phyloP scores from a whole-genome alignment of 2,113 vertebrate genomes.

The Myotis davidii region DNA sequence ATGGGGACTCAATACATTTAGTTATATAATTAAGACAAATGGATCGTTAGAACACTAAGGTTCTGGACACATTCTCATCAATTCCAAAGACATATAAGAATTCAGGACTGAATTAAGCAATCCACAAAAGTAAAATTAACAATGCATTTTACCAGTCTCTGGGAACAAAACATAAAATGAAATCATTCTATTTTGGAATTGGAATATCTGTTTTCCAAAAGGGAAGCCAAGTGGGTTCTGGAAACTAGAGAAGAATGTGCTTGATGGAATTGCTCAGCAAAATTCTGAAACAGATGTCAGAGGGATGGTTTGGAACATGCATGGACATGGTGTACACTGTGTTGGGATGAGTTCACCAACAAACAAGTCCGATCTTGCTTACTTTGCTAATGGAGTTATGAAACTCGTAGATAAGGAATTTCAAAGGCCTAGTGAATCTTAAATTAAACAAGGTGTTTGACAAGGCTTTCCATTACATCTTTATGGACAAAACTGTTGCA shows the following conservation, averaged over 20 bases:
- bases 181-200: background rate
- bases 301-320: background rate
- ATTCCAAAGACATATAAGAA: slow-evolving; percentile 20
- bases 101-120: slow-evolving; percentile 20
- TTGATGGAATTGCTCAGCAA: background rate
- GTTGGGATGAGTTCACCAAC: background rate
- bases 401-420: background rate
- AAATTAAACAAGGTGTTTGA: background rate
- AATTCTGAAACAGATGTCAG: slow-evolving; percentile 3
- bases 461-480: background rate
- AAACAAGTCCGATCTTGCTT: background rate
- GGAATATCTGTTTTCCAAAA: slow-evolving; percentile 18
- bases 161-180: slow-evolving; percentile 20
- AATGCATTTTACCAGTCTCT: background rate
- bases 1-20: background rate
- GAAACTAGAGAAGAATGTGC: background rate
- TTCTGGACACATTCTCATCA: background rate
- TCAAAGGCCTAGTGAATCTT: background rate
- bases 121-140: background rate
- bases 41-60: background rate
- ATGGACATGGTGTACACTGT: background rate
- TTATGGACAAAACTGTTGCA: background rate
- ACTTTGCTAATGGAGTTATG: slow-evolving; percentile 1
- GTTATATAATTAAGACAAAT: slow-evolving; percentile 25
- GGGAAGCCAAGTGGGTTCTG: background rate